Conservation (phyloP, 2,113 vertebrate species). For the Serranochromis macrocephalus region DNA sequence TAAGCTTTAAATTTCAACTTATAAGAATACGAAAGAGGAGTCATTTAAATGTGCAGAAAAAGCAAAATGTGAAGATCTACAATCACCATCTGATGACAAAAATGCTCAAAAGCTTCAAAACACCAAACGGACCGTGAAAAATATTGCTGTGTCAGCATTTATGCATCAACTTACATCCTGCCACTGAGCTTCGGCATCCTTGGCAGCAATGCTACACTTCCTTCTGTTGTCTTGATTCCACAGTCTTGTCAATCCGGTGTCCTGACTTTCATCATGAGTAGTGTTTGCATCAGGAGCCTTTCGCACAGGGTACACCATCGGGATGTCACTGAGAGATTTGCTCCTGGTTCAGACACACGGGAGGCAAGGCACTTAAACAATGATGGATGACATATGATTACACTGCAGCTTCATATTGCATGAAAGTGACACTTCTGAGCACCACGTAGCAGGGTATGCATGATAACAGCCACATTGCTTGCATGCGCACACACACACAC, state of each 20-base stretch:
- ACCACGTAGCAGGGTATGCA: neutral
- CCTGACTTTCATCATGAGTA: neutral
- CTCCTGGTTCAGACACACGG: constrained; percentile 73
- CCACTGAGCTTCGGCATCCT: constrained; percentile 87
- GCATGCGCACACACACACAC: rapidly evolving
- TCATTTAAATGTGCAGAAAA: neutral
- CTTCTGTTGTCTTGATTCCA: constrained; percentile 71
- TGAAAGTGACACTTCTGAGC: neutral
- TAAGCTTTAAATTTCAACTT: neutral
- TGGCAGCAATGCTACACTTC: constrained; percentile 67
- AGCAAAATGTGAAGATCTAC: neutral
- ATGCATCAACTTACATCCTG: constrained; percentile 77
- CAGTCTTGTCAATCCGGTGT: neutral
- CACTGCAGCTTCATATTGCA: neutral
- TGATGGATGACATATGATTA: neutral
- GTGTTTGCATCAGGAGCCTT: constrained; percentile 11
- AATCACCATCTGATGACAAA: neutral
- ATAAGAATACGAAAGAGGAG: neutral
- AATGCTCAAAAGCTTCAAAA: neutral
- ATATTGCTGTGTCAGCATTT: neutral
- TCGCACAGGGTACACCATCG: constrained; percentile 64
- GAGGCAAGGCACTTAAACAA: neutral
- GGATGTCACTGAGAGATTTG: constrained; percentile 89
- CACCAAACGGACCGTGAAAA: neutral
- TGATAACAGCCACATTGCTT: neutral